phyloP scores from a whole-genome alignment of 2,797 vertebrate genomes.

The Semaprochilodus insignis region DNA sequence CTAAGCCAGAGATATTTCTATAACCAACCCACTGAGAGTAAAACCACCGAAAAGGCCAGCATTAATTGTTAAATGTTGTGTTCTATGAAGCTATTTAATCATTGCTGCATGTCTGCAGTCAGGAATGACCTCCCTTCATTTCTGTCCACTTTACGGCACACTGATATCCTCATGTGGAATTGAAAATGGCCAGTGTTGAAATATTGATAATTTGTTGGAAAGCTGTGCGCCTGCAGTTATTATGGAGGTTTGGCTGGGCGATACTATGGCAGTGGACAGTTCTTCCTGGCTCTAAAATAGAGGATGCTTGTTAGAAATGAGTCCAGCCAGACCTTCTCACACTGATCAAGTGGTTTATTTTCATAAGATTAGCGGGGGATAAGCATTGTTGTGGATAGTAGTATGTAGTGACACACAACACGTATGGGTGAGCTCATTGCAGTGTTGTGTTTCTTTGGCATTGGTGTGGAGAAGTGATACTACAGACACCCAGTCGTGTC shows the following conservation, averaged over 20 bases:
- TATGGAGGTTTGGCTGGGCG: background rate
- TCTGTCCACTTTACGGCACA: background rate
- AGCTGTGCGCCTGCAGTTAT: background rate
- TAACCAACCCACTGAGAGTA: background rate
- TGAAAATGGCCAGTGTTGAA: background rate
- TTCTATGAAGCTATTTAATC: background rate
- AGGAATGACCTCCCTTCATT: background rate
- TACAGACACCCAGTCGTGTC: constrained; percentile 21
- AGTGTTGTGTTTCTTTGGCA: constrained; percentile 17
- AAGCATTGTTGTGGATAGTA: background rate
- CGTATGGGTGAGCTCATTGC: background rate
- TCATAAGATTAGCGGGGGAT: too few relatives aligned
- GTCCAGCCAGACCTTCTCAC: background rate
- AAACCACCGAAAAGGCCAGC: background rate
- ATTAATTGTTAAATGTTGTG: background rate
- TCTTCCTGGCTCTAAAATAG: background rate
- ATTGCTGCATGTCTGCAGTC: background rate
- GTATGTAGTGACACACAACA: background rate
- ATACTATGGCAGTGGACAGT: background rate
- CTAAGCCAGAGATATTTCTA: background rate
- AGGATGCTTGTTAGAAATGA: background rate
- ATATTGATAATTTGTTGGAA: background rate
- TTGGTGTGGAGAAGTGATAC: constrained; percentile 1
- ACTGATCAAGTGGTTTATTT: background rate
- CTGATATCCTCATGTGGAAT: background rate